Percentiles rank a stretch among this genome's conserved stretches.
Evolutionary conservation across 2,888 invertebrate species (phyloP).

Genomic region (Masnerella sp.): DNA sequence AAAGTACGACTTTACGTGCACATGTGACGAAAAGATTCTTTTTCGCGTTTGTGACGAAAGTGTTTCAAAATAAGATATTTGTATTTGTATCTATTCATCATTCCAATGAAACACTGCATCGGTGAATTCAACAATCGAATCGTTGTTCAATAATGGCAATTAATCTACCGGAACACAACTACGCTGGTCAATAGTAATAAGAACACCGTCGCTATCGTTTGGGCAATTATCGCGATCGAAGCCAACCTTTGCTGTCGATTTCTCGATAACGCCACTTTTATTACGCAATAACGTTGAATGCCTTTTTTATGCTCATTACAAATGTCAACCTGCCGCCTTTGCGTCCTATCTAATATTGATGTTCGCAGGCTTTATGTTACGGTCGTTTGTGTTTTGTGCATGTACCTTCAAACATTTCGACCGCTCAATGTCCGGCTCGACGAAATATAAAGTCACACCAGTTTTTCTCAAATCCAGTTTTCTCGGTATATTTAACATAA

Average conservation of each 20-base stretch:
- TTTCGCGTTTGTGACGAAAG: too few relatives aligned
- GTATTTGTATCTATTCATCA: too few relatives aligned
- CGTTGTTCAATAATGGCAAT: slow-evolving; percentile 27
- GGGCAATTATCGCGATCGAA: slow-evolving; percentile 27
- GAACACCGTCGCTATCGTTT: slow-evolving; percentile 8
- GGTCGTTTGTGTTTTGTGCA: slow-evolving; percentile 6
- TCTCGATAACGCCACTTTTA: slow-evolving; percentile 28
- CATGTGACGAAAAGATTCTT: too few relatives aligned
- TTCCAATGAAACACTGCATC: too few relatives aligned
- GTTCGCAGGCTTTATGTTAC: slow-evolving; percentile 31
- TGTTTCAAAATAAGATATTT: too few relatives aligned
- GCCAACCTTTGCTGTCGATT: slow-evolving; percentile 18
- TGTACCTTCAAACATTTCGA: slow-evolving; percentile 3
- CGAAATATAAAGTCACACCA: background rate
- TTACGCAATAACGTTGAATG: slow-evolving; percentile 36
- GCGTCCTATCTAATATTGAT: slow-evolving; percentile 33
- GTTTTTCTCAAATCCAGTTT: too few relatives aligned
- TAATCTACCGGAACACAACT: slow-evolving; percentile 18
- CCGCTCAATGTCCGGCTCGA: background rate
- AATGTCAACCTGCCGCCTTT: slow-evolving; percentile 31
- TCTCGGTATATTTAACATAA: too few relatives aligned
- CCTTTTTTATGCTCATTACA: slow-evolving; percentile 39
- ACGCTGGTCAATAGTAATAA: slow-evolving; percentile 1
- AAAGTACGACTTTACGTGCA: too few relatives aligned
- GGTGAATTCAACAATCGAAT: slow-evolving; percentile 31